Conservation (phyloP, 2,888 invertebrate species). For the Microchrysa polita region DNA sequence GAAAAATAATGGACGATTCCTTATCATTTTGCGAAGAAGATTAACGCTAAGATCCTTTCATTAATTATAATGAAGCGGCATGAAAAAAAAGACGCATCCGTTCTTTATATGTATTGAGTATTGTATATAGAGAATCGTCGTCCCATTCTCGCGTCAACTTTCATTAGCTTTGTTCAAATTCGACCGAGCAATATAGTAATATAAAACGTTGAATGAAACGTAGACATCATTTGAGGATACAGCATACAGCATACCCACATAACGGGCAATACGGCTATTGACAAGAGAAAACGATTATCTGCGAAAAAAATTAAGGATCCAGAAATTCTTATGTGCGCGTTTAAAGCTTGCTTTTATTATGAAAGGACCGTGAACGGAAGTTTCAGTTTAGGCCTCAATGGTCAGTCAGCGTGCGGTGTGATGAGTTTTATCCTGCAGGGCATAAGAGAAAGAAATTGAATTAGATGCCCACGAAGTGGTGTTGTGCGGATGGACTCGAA, state of each 20-base stretch:
- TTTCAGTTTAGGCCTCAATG: neutral
- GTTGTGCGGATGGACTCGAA: neutral
- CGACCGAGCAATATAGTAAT: neutral
- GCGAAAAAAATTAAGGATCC: constrained; percentile 30
- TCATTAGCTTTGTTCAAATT: too few species aligned
- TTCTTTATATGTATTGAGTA: too few species aligned
- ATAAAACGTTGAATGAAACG: constrained; percentile 7
- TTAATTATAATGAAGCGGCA: constrained; percentile 48
- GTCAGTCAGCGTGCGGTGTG: neutral
- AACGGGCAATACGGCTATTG: constrained; percentile 30
- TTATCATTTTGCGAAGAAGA: constrained; percentile 48
- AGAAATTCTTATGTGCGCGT: constrained; percentile 7
- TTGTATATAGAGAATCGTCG: neutral
- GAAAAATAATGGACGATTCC: constrained; percentile 45
- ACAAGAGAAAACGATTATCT: constrained; percentile 41
- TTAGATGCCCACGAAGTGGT: neutral
- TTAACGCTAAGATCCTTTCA: constrained; percentile 49
- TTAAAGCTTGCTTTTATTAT: constrained; percentile 22
- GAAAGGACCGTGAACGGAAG: constrained; percentile 13
- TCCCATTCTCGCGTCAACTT: neutral
- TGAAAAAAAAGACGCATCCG: constrained; percentile 28
- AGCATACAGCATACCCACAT: too few species aligned
- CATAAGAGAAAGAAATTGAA: constrained; percentile 20
- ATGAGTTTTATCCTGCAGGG: too few species aligned
- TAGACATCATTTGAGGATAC: constrained; percentile 30